Conservation (phyloP, 1,140 invertebrate genomes). For the Leptoteleia sp. region DNA sequence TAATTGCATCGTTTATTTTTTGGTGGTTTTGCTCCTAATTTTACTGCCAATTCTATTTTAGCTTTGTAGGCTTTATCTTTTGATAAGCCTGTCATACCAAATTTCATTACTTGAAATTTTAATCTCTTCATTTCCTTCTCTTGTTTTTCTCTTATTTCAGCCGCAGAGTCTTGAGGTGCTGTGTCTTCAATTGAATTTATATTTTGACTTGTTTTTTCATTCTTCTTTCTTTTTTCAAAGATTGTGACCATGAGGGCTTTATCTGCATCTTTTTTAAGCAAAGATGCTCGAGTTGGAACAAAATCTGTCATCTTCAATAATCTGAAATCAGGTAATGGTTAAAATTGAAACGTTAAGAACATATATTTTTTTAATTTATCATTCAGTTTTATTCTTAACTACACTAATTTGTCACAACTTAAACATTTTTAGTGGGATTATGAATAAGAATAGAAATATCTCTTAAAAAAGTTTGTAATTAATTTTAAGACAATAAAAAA, state of each 20-base stretch:
- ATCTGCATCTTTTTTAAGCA: conserved; percentile 77
- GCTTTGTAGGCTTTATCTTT: conserved; percentile 82
- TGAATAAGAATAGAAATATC: too few relatives aligned
- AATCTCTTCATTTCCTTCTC: conserved; percentile 83
- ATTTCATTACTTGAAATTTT: conserved; percentile 84
- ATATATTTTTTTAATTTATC: too few relatives aligned
- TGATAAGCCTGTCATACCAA: conserved; percentile 84
- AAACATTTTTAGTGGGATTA: too few relatives aligned
- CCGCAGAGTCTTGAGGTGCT: too few relatives aligned
- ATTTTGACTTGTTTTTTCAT: not conserved
- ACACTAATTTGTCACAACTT: too few relatives aligned
- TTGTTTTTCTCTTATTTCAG: conserved; percentile 66
- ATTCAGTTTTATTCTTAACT: too few relatives aligned
- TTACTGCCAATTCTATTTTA: conserved; percentile 83
- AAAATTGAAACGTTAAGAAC: too few relatives aligned
- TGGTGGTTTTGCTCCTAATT: conserved; percentile 84
- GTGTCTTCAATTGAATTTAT: conserved; percentile 48
- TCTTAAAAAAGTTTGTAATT: too few relatives aligned
- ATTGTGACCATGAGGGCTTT: conserved; percentile 79
- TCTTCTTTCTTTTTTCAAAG: conserved; percentile 79
- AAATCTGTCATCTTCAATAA: conserved; percentile 74
- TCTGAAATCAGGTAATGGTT: conserved; percentile 7
- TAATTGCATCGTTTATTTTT: conserved; percentile 83
- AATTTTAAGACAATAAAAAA: too few relatives aligned
- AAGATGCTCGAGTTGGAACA: conserved; percentile 82